phyloP scores from a whole-genome alignment of 37 sponge, comb jelly and placozoan genomes.

The Geodia barretti region DNA sequence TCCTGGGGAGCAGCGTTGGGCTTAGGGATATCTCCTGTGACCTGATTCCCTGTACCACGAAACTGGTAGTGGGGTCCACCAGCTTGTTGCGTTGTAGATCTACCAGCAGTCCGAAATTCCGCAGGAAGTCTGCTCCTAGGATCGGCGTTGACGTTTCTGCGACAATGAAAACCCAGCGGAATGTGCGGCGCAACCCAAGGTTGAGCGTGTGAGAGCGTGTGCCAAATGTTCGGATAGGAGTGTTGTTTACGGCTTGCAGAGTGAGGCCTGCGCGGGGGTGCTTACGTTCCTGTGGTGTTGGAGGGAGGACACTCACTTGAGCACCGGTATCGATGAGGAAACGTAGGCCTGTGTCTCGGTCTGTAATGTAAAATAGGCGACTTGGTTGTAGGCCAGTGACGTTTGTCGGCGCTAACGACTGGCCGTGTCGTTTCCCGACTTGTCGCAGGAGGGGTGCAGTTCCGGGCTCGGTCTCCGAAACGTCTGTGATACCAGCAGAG shows the following conservation, averaged over 20 bases:
- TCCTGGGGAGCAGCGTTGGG: slow-evolving; percentile 22
- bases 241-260: slow-evolving; percentile 35
- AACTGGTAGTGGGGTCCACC: slow-evolving; percentile 21
- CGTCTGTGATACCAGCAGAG: slow-evolving; percentile 59
- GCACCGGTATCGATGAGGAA: slow-evolving; percentile 62
- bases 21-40: slow-evolving; percentile 9
- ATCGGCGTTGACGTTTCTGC: slow-evolving; percentile 68
- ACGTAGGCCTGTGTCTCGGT: slow-evolving; percentile 10
- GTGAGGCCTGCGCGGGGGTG: neutral
- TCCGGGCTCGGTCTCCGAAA: slow-evolving; percentile 47
- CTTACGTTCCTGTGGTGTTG: slow-evolving; percentile 4
- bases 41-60: slow-evolving; percentile 29
- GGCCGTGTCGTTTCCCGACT: slow-evolving; percentile 57
- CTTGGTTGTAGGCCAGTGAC: slow-evolving; percentile 63
- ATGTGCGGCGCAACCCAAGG: slow-evolving; percentile 43
- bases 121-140: slow-evolving; percentile 65
- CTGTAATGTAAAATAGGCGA: slow-evolving; percentile 53
- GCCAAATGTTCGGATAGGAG: slow-evolving; percentile 23
- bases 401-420: slow-evolving; percentile 53
- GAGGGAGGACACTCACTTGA: slow-evolving; percentile 33
- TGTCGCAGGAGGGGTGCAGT: slow-evolving; percentile 46
- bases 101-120: slow-evolving; percentile 57
- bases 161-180: slow-evolving; percentile 69
- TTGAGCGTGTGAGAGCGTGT: slow-evolving; percentile 61
- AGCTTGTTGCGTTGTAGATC: slow-evolving; percentile 33